Base-by-base conservation (phyloP, 2,113 vertebrate species). In the Mustela lutreola region DNA sequence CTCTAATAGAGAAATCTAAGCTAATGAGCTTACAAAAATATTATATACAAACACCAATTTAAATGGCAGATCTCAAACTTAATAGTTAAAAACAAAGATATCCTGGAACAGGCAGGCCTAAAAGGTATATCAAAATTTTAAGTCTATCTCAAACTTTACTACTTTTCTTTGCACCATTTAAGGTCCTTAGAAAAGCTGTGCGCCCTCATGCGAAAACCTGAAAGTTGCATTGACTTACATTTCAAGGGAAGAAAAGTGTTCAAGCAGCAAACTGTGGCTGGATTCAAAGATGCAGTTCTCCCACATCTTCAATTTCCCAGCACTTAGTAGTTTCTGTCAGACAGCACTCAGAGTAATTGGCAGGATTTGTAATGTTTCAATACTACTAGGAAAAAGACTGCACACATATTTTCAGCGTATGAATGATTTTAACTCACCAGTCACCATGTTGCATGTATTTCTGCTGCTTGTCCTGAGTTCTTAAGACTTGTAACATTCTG, bases 401-500 rank as follows among this genome's bases (percentile, higher is more conserved):
- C 98, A 98, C 98, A 98, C 97, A 96, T 53, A 98, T 93, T 98
- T 98, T 97, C 97, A 98, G 98, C 98, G 97, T 97, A 97, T 98
- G 98, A 98, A 98, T 96, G 96, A 98, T 98, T 98, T 97, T 96
- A 98, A 99, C 98, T 99, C 98, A 99, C 98, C 99, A 98, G 97
- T 98, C 98, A 99, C 98, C 98, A 99, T 98, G 98, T 90, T 98
- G 98, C 98, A 98, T 98, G 98, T 98, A 98, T 99, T 98, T 98
- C 98, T 99, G 98, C 98, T 98, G 98, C 98, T 98, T 98, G 98
- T 99, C 98, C 98, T 98, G 98, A 98, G 98, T 98, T 98, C 98
- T 99, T 98, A 99, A 97, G 98, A 98, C 98, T 98, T 98, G 98
- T 98, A 98, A 98, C 97, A 97, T 98, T 99, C 98, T 99, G 98